Percentiles rank a stretch among this genome's conserved stretches.
phyloP scores from a whole-genome alignment of 2,888 invertebrate genomes.

The Girardia tigrina region DNA sequence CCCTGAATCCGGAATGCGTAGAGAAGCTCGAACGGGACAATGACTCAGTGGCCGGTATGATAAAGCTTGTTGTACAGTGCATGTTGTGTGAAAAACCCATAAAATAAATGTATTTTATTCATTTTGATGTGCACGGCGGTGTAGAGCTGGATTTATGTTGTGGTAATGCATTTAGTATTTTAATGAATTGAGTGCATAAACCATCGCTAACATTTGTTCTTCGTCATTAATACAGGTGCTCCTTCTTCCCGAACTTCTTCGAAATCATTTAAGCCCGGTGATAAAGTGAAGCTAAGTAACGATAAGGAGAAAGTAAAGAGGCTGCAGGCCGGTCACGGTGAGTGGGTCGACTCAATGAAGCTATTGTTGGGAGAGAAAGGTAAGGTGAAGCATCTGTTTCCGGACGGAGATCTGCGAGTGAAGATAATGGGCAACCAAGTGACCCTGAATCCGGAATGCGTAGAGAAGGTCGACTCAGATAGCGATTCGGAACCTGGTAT shows the following conservation, averaged over 20 bases:
- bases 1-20: neutral
- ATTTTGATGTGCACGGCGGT: too few species aligned
- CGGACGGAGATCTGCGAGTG: neutral
- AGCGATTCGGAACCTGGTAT: neutral
- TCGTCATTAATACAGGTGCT: too few species aligned
- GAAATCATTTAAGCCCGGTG: neutral
- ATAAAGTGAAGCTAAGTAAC: neutral
- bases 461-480: neutral
- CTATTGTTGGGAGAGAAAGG: neutral
- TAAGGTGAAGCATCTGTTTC: neutral
- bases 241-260: too few species aligned
- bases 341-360: neutral
- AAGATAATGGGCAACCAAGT: neutral
- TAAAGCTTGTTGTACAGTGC: too few species aligned
- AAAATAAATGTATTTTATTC: too few species aligned
- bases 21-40: neutral
- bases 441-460: slow-evolving; percentile 7
- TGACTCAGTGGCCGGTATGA: neutral
- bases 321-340: neutral
- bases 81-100: too few species aligned
- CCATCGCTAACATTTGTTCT: too few species aligned
- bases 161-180: too few species aligned
- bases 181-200: too few species aligned
- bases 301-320: neutral
- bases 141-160: too few species aligned